These are phyloP conservation scores for Macrophya alboannulata DNA, from an alignment of 2,888 invertebrate species.

Conservation along the genomic window DNA sequence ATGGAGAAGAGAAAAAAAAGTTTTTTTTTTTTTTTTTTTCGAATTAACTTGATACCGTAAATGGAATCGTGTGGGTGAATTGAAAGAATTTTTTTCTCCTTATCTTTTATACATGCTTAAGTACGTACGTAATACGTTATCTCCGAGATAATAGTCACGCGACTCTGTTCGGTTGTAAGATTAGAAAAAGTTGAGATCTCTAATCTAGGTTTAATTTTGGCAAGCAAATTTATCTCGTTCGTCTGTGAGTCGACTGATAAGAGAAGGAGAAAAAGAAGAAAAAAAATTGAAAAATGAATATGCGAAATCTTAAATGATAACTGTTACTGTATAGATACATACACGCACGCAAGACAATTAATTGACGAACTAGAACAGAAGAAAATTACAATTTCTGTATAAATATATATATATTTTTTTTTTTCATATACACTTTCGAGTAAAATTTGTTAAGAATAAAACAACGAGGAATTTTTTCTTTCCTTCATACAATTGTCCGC, in stretches of 20 bases:
- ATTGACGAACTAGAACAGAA: neutral
- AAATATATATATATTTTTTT: too few species aligned
- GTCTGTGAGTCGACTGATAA: neutral
- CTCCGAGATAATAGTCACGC: constrained; percentile 8
- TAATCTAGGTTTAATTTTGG: neutral
- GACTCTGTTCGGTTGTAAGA: neutral
- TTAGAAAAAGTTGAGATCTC: neutral
- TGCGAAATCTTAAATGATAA: neutral
- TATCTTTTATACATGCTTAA: too few species aligned
- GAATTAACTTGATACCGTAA: neutral
- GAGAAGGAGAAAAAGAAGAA: neutral
- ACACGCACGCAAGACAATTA: neutral
- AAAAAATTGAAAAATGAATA: neutral
- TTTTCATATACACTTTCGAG: neutral
- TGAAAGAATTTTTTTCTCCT: neutral
- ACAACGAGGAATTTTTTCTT: neutral
- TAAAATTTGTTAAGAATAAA: neutral
- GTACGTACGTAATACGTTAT: neutral
- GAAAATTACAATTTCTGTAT: neutral
- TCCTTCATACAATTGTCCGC: too few species aligned
- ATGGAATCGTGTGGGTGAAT: neutral
- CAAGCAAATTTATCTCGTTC: neutral
- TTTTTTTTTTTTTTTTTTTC: neutral
- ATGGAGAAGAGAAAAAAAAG: neutral
- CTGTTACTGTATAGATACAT: neutral